Conservation (phyloP, 2,888 invertebrate genomes). For the Andrena dorsata region DNA sequence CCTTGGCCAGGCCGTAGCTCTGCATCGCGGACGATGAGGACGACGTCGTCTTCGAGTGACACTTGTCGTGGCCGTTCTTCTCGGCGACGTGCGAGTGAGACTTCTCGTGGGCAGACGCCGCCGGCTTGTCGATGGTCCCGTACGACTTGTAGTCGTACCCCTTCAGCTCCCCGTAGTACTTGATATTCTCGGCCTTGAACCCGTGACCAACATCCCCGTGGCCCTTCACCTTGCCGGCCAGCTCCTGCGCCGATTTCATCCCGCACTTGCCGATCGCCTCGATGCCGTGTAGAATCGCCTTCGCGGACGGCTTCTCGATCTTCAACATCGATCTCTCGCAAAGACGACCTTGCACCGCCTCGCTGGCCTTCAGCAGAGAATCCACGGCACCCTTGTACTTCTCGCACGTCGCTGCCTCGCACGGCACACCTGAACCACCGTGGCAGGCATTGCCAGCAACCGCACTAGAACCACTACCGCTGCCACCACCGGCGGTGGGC, state of each 20-base stretch:
- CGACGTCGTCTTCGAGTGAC: conserved; percentile 74
- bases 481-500: conserved; percentile 33
- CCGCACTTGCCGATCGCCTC: conserved; percentile 62
- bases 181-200: conserved; percentile 80
- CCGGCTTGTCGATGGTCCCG: conserved; percentile 80
- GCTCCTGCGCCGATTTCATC: conserved; percentile 72
- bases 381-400: conserved; percentile 79
- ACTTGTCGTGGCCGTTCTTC: conserved; percentile 71
- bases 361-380: conserved; percentile 75
- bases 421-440: conserved; percentile 46
- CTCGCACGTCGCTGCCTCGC: conserved; percentile 62
- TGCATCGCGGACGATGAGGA: conserved; percentile 68
- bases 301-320: conserved; percentile 73
- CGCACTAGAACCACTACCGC: conserved; percentile 25
- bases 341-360: conserved; percentile 76
- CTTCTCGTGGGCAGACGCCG: conserved; percentile 76
- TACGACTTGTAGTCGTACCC: conserved; percentile 82
- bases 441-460: conserved; percentile 59
- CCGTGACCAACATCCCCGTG: conserved; percentile 75
- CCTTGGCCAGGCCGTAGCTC: conserved; percentile 73
- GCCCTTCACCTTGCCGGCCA: conserved; percentile 59
- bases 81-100: conserved; percentile 75
- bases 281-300: conserved; percentile 51
- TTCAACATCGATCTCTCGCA: conserved; percentile 79
- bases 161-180: conserved; percentile 82